These are phyloP conservation scores for Rambutsinella grinnellia DNA, from an alignment of 2,888 invertebrate species.

Conservation along the genomic window DNA sequence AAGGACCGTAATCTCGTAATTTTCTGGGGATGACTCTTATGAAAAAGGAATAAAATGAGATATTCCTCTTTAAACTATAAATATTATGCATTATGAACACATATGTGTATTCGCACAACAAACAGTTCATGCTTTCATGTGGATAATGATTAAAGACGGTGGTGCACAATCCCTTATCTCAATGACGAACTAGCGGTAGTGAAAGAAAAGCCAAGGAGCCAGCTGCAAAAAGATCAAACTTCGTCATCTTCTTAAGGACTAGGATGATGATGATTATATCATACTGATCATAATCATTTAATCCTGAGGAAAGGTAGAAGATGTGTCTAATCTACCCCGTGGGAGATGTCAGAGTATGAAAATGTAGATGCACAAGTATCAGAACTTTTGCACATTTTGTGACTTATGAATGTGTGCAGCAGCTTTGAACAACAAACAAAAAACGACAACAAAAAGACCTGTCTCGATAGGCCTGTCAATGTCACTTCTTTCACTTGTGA, in stretches of 20 bases:
- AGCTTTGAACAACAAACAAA: conserved; percentile 36
- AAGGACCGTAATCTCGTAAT: neutral
- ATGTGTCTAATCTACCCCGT: conserved; percentile 46
- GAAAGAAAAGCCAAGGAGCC: conserved; percentile 33
- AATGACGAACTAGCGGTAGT: neutral
- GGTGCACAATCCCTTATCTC: neutral
- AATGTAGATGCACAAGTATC: conserved; percentile 44
- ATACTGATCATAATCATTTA: conserved; percentile 46
- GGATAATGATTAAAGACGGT: neutral
- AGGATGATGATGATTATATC: neutral
- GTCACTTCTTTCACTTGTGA: conserved; percentile 27
- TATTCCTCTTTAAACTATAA: no score
- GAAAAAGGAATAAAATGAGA: neutral
- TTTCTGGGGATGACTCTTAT: neutral
- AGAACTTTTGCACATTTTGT: conserved; percentile 24
- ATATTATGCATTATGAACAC: no score
- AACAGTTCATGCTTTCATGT: no score
- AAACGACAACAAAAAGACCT: conserved; percentile 25
- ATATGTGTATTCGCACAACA: no score
- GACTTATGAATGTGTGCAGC: conserved; percentile 48
- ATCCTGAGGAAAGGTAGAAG: conserved; percentile 31
- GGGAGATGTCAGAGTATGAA: conserved; percentile 47
- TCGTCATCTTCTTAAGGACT: conserved; percentile 16
- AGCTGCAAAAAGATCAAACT: conserved; percentile 43
- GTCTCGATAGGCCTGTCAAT: conserved; percentile 49